Evolutionary conservation across 2,888 invertebrate species (phyloP).

Genomic region (Cybosia mesomella): DNA sequence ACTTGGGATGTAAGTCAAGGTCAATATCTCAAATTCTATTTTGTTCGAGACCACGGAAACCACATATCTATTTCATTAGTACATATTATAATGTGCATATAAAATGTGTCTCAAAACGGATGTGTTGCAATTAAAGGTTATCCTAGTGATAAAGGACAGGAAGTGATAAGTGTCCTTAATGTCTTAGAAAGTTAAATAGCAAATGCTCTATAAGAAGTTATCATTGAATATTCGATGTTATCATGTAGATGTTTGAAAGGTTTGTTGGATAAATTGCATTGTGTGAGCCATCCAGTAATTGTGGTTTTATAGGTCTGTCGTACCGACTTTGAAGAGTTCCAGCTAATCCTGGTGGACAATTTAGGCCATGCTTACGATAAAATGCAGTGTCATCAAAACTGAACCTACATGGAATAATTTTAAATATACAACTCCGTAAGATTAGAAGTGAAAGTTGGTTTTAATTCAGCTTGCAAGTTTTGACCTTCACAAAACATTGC

Average conservation of each 20-base stretch:
- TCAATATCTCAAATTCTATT: neutral
- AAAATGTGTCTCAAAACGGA: constrained; percentile 16
- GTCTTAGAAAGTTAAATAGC: constrained; percentile 34
- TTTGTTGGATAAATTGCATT: neutral
- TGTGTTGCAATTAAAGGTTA: constrained; percentile 16
- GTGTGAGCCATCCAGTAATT: neutral
- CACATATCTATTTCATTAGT: neutral
- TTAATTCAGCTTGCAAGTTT: too few species aligned
- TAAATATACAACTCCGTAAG: neutral
- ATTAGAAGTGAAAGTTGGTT: neutral
- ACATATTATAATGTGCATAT: constrained; percentile 12
- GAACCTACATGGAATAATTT: too few species aligned
- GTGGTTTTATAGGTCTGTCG: neutral
- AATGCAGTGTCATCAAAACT: neutral
- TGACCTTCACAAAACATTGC: neutral
- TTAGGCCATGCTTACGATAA: neutral
- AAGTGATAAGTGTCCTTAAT: constrained; percentile 40
- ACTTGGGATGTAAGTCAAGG: too few species aligned
- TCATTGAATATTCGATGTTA: constrained; percentile 38
- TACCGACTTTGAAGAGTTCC: neutral
- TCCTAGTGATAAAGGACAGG: constrained; percentile 31
- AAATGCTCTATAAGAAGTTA: constrained; percentile 29
- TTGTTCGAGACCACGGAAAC: neutral
- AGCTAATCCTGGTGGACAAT: neutral
- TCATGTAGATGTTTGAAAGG: constrained; percentile 31